Base-by-base conservation (phyloP, 2,113 vertebrate species). In the Talpa occidentalis region DNA sequence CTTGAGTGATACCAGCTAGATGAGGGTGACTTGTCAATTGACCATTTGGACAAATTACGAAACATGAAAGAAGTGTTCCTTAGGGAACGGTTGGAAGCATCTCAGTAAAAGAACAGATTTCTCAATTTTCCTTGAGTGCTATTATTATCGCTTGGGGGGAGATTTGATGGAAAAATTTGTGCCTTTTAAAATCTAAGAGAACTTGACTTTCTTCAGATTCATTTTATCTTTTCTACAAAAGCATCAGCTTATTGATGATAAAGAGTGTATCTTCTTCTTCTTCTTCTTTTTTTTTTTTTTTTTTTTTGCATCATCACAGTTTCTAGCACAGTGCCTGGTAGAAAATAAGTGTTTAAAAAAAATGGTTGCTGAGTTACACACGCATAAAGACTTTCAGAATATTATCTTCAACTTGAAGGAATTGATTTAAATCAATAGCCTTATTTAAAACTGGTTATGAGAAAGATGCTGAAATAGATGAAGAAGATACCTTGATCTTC, bases 31-130 rank as follows among this genome's bases (percentile, higher is more conserved):
- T 52, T 32, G 54, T 21, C 28, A 10, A 10, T 15, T 79, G 76
- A 47, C 40, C 37, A 28, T 84, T 19, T 86, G 60, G 56, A 70
- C 0, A 92, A 47, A 74, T 8, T 59, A 9, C 21, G 12, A 70
- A 37, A 47, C 12, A 16, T 64, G 10, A 15, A 56, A 56, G 54
- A 86, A 66, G 22, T n/a, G 19, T 37, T 86, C n/a, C 37, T 49
- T 66, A 21, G 72, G 22, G 62, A 92, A 52, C 92, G 83, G 49
- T 59, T 44, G 81, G 54, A 76, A 94, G 47, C 14, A 64, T 67
- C 76, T 91, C 35, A 80, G 72, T 52, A 76, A 88, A 88, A 88
- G 56, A 74, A 81, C 26, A 80, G 60, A 84, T 81, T 88, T 88
- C 30, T 70, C 82, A 59, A 5, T 72, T 66, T 21, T 85, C 16